A percentile compares a stretch with the other conserved stretches of the same genome.
These are phyloP conservation scores for Lipophrys pholis DNA, from an alignment of 2,113 vertebrate genomes.

Conservation along the genomic window DNA sequence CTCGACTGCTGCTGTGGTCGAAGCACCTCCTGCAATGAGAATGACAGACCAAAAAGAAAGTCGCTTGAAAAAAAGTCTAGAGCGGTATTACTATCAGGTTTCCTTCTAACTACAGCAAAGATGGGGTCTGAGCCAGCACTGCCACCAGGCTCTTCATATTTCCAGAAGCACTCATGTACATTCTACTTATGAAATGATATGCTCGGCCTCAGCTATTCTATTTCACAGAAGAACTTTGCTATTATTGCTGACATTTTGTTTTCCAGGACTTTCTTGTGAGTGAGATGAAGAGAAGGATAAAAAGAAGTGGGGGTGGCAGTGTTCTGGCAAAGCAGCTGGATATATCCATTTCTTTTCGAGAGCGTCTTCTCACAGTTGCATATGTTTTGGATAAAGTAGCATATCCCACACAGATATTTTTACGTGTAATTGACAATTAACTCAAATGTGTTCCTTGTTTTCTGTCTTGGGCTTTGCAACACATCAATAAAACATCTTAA, in stretches of 20 bases:
- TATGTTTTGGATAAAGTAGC: constrained; percentile 56
- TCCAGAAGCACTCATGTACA: constrained; percentile 39
- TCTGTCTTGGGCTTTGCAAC: constrained; percentile 35
- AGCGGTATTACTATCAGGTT: constrained; percentile 60
- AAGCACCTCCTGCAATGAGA: constrained; percentile 33
- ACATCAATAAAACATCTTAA: constrained; percentile 44
- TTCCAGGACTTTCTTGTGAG: constrained; percentile 53
- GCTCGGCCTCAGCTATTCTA: constrained; percentile 48
- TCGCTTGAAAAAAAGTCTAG: constrained; percentile 2
- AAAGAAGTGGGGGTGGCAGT: constrained; percentile 19
- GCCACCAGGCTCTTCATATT: constrained; percentile 43
- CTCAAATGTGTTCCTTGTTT: constrained; percentile 56
- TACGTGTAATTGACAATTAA: constrained; percentile 56
- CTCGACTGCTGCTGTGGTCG: constrained; percentile 35
- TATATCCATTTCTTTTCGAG: constrained; percentile 32
- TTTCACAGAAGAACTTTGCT: constrained; percentile 52
- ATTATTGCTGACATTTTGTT: constrained; percentile 73
- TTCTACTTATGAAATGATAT: constrained; percentile 61
- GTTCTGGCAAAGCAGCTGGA: constrained; percentile 45
- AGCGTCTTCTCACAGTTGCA: constrained; percentile 32
- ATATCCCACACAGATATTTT: constrained; percentile 54
- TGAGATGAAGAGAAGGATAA: constrained; percentile 47
- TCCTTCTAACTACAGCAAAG: constrained; percentile 44
- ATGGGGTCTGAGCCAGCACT: constrained; percentile 46
- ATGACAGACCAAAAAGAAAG: constrained; percentile 38